Evolutionary conservation across 2,113 vertebrate species (phyloP).

Genomic region (Poeciliopsis occidentalis): DNA sequence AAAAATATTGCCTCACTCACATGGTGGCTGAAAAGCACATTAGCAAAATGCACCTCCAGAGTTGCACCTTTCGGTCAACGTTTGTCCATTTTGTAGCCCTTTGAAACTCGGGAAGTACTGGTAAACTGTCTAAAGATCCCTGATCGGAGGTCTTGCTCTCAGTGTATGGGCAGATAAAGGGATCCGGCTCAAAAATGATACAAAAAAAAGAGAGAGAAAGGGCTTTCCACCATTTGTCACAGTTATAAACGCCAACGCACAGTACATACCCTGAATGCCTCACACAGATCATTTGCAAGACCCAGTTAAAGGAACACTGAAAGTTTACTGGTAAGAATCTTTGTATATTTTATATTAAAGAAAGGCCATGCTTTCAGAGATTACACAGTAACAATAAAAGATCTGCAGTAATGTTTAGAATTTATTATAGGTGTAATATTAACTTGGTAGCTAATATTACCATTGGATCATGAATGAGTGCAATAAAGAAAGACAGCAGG

Average conservation of each 20-base stretch:
- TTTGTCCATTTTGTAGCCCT: conserved; percentile 75
- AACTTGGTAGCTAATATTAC: conserved; percentile 70
- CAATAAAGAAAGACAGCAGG: conserved; percentile 66
- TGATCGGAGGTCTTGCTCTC: conserved; percentile 68
- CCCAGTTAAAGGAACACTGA: conserved; percentile 52
- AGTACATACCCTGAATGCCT: conserved; percentile 66
- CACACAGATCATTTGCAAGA: conserved; percentile 54
- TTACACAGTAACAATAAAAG: conserved; percentile 50
- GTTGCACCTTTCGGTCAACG: conserved; percentile 44
- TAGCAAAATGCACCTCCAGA: conserved; percentile 38
- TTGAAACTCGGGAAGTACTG: conserved; percentile 70
- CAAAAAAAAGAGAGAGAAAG: conserved; percentile 47
- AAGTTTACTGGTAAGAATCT: conserved; percentile 51
- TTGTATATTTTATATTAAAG: conserved; percentile 53
- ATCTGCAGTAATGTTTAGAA: conserved; percentile 42
- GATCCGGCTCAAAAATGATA: conserved; percentile 60
- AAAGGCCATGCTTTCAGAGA: conserved; percentile 69
- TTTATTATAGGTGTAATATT: conserved; percentile 60
- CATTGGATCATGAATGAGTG: conserved; percentile 47
- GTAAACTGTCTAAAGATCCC: conserved; percentile 73
- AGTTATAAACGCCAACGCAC: conserved; percentile 42
- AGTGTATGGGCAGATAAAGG: conserved; percentile 68
- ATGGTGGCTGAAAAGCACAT: conserved; percentile 42
- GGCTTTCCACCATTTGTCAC: conserved; percentile 47
- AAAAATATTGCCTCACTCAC: conserved; percentile 51